phyloP scores from a whole-genome alignment of 2,797 vertebrate genomes.

The Dermochelys coriacea region DNA sequence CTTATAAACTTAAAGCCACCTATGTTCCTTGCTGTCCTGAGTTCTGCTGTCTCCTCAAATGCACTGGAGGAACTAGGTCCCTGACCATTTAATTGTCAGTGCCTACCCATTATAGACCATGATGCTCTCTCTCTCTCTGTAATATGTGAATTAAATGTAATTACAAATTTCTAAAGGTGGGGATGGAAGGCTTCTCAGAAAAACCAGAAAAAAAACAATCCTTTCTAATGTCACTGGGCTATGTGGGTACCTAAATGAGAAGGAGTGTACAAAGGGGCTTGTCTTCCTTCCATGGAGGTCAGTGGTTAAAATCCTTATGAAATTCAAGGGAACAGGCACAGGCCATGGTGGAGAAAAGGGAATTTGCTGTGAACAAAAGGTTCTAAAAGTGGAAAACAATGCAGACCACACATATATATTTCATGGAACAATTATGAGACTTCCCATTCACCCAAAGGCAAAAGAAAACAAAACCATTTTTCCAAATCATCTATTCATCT shows the following conservation, averaged over 20 bases:
- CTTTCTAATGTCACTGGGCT: background rate
- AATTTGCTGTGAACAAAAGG: background rate
- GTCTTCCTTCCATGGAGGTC: background rate
- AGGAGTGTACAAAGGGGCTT: background rate
- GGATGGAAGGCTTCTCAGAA: background rate
- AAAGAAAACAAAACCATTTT: background rate
- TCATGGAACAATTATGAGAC: background rate
- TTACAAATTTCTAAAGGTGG: background rate
- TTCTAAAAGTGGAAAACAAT: background rate
- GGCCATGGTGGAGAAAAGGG: background rate
- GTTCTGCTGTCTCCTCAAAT: background rate
- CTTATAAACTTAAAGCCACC: background rate
- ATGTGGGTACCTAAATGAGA: background rate
- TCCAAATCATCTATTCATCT: background rate
- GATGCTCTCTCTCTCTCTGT: background rate
- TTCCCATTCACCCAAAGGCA: background rate
- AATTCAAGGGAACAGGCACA: background rate
- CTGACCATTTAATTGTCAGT: background rate
- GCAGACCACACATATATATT: background rate
- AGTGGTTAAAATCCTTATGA: background rate
- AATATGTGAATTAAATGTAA: background rate
- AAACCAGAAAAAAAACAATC: background rate
- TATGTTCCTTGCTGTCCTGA: background rate
- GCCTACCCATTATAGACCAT: background rate
- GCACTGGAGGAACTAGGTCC: background rate